Percentiles rank a stretch among this genome's conserved stretches.
phyloP scores from a whole-genome alignment of 1,140 invertebrate species.

The Drosophila asahinai region DNA sequence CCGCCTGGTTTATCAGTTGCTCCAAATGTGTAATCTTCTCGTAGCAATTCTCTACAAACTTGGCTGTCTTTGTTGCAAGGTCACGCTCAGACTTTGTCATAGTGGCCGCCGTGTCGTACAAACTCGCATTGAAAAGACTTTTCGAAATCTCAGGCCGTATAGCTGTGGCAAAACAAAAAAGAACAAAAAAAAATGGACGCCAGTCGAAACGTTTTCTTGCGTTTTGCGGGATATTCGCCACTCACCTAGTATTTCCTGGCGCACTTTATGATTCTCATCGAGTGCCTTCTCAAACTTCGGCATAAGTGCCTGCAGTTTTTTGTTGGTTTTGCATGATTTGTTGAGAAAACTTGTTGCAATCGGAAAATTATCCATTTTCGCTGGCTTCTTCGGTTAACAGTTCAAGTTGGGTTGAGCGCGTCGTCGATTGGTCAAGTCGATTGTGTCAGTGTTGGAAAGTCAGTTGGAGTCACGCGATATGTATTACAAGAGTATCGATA shows the following conservation, averaged over 20 bases:
- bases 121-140: background rate
- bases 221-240: background rate
- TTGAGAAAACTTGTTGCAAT: background rate
- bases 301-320: background rate
- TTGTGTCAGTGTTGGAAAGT: background rate
- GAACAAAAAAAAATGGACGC: background rate
- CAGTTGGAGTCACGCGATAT: no score
- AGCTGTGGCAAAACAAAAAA: background rate
- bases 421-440: background rate
- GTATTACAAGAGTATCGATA: no score
- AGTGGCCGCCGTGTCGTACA: no score
- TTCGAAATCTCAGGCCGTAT: background rate
- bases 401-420: background rate
- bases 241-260: background rate
- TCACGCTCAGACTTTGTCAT: background rate
- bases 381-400: background rate
- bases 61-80: accelerated
- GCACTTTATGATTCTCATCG: background rate
- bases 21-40: background rate
- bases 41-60: background rate
- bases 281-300: background rate
- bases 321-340: background rate
- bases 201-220: no score
- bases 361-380: background rate
- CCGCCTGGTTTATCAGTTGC: background rate